Percentiles rank a stretch among this genome's conserved stretches.
These are phyloP conservation scores for Bergia puertoricense DNA, from an alignment of 92 coral and sea anemone genomes.

Conservation along the genomic window DNA sequence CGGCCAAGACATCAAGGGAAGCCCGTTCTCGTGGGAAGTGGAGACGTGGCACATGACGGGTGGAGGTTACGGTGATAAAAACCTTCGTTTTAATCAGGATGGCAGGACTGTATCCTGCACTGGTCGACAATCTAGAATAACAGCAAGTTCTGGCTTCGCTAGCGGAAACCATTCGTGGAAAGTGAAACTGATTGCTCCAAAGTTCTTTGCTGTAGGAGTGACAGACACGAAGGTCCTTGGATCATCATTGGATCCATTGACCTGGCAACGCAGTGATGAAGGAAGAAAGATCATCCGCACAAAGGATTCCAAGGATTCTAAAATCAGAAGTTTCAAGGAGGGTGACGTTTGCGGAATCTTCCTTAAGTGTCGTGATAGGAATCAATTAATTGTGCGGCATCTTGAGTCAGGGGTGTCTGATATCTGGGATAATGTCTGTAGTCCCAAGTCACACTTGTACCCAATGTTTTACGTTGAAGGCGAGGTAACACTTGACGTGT, in stretches of 20 bases:
- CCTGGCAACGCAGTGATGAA: neutral
- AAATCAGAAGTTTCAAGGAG: neutral
- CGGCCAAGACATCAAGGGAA: slow-evolving; percentile 23
- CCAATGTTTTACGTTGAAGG: too few relatives aligned
- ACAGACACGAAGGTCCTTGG: neutral
- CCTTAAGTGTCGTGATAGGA: neutral
- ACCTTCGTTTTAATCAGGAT: neutral
- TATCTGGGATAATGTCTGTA: too few relatives aligned
- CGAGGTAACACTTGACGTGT: too few relatives aligned
- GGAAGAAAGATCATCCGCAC: neutral
- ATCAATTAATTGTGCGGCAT: too few relatives aligned
- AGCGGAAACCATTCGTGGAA: slow-evolving; percentile 40
- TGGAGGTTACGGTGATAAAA: neutral
- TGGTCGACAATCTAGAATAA: neutral
- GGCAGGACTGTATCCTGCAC: neutral
- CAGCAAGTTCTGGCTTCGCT: neutral
- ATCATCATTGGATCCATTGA: neutral
- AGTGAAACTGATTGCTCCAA: neutral
- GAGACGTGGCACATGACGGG: neutral
- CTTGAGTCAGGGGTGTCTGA: too few relatives aligned
- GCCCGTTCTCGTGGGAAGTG: slow-evolving; percentile 16
- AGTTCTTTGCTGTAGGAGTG: neutral
- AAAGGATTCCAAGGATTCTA: neutral
- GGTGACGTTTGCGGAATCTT: neutral
- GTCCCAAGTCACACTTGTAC: too few relatives aligned